Conservation (phyloP, 2,888 invertebrate species). For the Shargacucullia verbasci region DNA sequence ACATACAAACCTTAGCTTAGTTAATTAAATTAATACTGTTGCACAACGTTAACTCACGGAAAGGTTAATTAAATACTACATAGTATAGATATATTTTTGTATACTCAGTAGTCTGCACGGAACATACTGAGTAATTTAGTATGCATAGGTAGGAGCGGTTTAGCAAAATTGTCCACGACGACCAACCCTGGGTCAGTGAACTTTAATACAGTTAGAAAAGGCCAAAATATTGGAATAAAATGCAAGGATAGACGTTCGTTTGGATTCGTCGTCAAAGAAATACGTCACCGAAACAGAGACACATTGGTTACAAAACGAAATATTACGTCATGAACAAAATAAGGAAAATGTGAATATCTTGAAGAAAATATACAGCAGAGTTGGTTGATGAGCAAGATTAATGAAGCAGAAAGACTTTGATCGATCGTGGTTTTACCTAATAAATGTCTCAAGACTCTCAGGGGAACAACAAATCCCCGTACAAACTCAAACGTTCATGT, state of each 20-base stretch:
- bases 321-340: conserved; percentile 70
- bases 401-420: conserved; percentile 86
- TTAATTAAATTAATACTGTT: conserved; percentile 6
- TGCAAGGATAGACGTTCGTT: no score
- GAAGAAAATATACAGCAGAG: conserved; percentile 75
- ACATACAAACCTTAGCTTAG: conserved; percentile 14
- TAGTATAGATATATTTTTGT: no score
- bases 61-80: no score
- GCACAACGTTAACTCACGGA: neutral
- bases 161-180: no score
- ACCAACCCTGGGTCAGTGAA: no score
- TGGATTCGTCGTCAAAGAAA: neutral
- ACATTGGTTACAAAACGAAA: conserved; percentile 47
- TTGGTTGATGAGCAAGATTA: conserved; percentile 85
- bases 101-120: no score
- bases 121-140: no score
- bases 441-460: conserved; percentile 76
- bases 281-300: conserved; percentile 13
- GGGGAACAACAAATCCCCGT: conserved; percentile 67
- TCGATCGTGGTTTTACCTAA: conserved; percentile 85
- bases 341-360: conserved; percentile 77
- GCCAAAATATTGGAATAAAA: no score
- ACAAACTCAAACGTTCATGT: conserved; percentile 69
- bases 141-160: no score
- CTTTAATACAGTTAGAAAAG: no score